These are phyloP conservation scores for Oncopodura yosiiana DNA, from an alignment of 1,140 invertebrate species.

Conservation along the genomic window DNA sequence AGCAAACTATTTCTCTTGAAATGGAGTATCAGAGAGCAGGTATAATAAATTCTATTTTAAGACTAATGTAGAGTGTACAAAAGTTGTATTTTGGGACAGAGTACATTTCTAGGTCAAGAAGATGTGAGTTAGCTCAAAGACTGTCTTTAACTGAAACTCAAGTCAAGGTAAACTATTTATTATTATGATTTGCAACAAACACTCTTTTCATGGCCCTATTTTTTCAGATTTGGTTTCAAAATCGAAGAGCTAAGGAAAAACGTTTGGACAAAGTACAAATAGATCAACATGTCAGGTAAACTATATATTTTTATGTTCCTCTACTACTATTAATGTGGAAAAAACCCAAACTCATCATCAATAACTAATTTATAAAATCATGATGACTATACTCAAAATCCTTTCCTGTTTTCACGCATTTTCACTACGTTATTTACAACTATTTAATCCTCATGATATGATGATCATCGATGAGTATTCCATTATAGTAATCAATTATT, in stretches of 20 bases:
- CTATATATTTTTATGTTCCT: neutral
- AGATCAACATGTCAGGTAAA: conserved; percentile 86
- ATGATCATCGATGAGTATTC: too few species aligned
- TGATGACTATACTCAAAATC: too few species aligned
- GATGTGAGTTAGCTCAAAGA: conserved; percentile 75
- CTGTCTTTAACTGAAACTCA: conserved; percentile 76
- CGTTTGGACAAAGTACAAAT: conserved; percentile 88
- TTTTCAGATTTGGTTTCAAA: conserved; percentile 86
- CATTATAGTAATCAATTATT: too few species aligned
- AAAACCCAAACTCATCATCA: neutral
- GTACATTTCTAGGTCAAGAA: conserved; percentile 75
- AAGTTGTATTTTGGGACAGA: too few species aligned
- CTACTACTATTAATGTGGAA: neutral
- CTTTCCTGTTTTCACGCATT: neutral
- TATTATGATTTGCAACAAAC: neutral
- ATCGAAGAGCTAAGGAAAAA: conserved; percentile 88
- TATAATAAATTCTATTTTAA: too few species aligned
- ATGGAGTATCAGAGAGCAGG: conserved; percentile 78
- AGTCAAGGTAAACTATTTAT: conserved; percentile 17
- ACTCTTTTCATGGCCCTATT: too few species aligned
- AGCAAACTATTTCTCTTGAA: conserved; percentile 82
- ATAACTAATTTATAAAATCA: too few species aligned
- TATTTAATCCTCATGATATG: too few species aligned
- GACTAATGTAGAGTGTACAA: too few species aligned
- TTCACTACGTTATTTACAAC: too few species aligned